Conservation (phyloP, 1,140 invertebrate species). For the Hypsibius dujardini region DNA sequence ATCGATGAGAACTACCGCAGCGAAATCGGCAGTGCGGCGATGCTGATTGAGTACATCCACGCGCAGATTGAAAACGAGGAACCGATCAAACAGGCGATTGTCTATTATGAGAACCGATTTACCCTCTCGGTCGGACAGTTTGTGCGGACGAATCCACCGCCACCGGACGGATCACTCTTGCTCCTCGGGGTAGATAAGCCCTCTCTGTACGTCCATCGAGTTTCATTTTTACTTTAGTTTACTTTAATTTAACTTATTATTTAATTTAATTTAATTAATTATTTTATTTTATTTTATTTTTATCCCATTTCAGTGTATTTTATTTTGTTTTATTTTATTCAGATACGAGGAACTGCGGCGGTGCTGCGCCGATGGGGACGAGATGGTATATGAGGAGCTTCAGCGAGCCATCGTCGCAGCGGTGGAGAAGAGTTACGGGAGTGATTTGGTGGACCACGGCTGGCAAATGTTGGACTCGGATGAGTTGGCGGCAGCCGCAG, state of each 20-base stretch:
- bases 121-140: background rate
- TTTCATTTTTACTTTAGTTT: no score
- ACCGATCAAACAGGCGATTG: background rate
- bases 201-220: no score
- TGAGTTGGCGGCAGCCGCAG: background rate
- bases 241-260: no score
- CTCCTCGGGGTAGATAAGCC: background rate
- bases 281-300: no score
- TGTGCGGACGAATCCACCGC: background rate
- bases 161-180: background rate
- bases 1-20: background rate
- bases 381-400: background rate
- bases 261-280: no score
- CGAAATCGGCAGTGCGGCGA: background rate
- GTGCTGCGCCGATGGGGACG: background rate
- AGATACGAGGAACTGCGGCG: background rate
- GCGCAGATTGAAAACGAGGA: conserved; percentile 1
- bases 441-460: background rate
- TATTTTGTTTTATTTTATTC: no score
- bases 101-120: background rate
- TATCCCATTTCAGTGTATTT: no score
- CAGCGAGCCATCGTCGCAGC: background rate
- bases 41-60: conserved; percentile 1
- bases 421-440: background rate
- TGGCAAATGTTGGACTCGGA: background rate